Base-by-base conservation (phyloP, 2,797 vertebrate genomes). In the Hirundo rustica region DNA sequence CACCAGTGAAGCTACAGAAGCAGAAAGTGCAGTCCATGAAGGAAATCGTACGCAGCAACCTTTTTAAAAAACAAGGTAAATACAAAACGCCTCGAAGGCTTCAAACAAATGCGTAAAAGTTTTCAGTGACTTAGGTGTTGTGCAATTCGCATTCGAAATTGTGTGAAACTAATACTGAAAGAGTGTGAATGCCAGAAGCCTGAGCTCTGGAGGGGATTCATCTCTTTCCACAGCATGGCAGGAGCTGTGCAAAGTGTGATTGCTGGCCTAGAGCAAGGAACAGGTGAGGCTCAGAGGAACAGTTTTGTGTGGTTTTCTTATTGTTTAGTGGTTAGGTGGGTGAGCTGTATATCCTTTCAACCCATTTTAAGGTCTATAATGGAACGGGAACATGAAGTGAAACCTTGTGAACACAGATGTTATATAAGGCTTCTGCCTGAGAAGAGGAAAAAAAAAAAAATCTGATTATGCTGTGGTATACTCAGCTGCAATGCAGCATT, bases 21-120 rank as follows among this genome's bases (percentile, higher is more conserved):
- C 99, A 99, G 95, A 99, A 99, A 96, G 98, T 99, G 60, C 96
- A 98, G 72, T 99, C 99, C 89, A 99, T 99, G 99, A 99, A 98
- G 53, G 99, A 99, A 97, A 99, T 99, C 2, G 99, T 99, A 58
- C 97, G 95, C 96, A 99, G 99, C 97, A 98, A 98, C 68, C 98
- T 99, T 88, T 99, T 99, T 94, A 98, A 98, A 96, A 99, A 95
- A 92, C 98, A 99, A 98, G 99, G 99, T 99, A 96, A 97, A 80
- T 72, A 11, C 10, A 48, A 68, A 72, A 32, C 48, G 2, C 16
- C 30, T 75, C 74, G 34, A 29, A 30, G 17, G 30, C 81, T 91
- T 89, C 7, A 29, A 67, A 75, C 16, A 76, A 76, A 47, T 16
- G 29, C 54, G 20, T 64, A 60, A 76, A 62, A 85, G 20, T 30